A percentile compares a stretch with the other conserved stretches of the same genome.
These are phyloP conservation scores for Coleophora deauratella DNA, from an alignment of 2,888 invertebrate species.

Conservation along the genomic window DNA sequence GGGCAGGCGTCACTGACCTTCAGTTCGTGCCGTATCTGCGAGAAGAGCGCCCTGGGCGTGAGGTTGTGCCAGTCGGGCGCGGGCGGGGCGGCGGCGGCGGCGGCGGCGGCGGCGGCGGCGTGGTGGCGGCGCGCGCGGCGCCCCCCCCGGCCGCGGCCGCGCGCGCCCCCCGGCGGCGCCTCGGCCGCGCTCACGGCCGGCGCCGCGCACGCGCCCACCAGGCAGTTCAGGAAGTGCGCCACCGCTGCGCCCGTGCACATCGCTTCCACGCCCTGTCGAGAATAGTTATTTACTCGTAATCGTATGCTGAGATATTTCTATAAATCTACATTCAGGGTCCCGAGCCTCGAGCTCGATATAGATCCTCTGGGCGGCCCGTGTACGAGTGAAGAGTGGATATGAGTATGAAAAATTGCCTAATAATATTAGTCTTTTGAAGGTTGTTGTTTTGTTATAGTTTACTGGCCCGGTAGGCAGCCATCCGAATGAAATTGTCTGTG, in stretches of 20 bases:
- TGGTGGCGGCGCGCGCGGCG: constrained; percentile 50
- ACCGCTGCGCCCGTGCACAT: constrained; percentile 93
- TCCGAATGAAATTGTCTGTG: too few species aligned
- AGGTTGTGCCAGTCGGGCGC: constrained; percentile 86
- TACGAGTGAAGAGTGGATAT: too few species aligned
- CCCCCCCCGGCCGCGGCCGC: constrained; percentile 21
- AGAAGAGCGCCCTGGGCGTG: constrained; percentile 91
- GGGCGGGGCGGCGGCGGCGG: constrained; percentile 28
- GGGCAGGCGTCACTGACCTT: constrained; percentile 45
- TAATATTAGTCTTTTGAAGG: too few species aligned
- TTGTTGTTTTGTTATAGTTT: too few species aligned
- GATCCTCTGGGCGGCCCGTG: too few species aligned
- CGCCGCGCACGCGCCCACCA: constrained; percentile 83
- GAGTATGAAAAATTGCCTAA: too few species aligned
- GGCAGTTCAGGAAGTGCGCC: constrained; percentile 97
- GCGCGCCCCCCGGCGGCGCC: constrained; percentile 25
- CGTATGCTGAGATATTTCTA: too few species aligned
- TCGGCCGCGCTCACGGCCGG: constrained; percentile 59
- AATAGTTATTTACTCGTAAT: too few species aligned
- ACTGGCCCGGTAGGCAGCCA: too few species aligned
- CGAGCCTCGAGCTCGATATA: too few species aligned
- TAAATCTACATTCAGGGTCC: too few species aligned
- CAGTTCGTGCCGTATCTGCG: constrained; percentile 87
- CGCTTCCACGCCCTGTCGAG: constrained; percentile 82
- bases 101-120: constrained; percentile 48